Evolutionary conservation across 2,888 invertebrate genomes (phyloP).

Genomic region (Eristalis tenax): DNA sequence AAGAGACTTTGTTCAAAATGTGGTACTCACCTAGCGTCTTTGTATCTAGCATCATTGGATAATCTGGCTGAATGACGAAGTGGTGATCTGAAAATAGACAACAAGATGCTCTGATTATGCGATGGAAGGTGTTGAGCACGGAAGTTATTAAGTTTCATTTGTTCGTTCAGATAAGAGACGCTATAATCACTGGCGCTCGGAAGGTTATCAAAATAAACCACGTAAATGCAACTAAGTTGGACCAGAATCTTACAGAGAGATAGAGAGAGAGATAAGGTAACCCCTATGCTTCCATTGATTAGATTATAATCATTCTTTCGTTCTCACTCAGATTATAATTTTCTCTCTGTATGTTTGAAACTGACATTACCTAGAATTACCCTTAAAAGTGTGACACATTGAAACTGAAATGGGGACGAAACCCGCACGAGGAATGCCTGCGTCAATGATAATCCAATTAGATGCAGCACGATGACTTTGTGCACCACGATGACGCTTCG

Average conservation of each 20-base stretch:
- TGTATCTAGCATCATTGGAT: constrained; percentile 53
- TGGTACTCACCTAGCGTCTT: constrained; percentile 56
- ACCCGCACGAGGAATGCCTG: constrained; percentile 4
- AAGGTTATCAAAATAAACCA: neutral
- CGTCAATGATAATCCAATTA: constrained; percentile 47
- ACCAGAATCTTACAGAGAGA: neutral
- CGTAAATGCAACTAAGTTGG: too few species aligned
- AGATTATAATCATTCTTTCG: neutral
- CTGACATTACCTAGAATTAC: neutral
- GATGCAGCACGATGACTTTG: constrained; percentile 6
- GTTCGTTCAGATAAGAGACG: too few species aligned
- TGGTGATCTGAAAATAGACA: constrained; percentile 51
- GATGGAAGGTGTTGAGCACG: neutral
- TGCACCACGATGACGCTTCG: constrained; percentile 12
- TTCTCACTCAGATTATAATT: neutral
- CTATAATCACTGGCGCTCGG: neutral
- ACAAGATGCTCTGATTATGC: neutral
- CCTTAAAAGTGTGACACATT: constrained; percentile 21
- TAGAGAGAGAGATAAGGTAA: neutral
- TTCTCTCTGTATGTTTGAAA: neutral
- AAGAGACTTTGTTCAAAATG: neutral
- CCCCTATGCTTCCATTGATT: neutral
- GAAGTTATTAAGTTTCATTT: neutral
- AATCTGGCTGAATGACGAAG: constrained; percentile 54
- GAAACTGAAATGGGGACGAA: neutral